These are phyloP conservation scores for Ectobius pallidus DNA, from an alignment of 2,888 invertebrate species.

Conservation along the genomic window DNA sequence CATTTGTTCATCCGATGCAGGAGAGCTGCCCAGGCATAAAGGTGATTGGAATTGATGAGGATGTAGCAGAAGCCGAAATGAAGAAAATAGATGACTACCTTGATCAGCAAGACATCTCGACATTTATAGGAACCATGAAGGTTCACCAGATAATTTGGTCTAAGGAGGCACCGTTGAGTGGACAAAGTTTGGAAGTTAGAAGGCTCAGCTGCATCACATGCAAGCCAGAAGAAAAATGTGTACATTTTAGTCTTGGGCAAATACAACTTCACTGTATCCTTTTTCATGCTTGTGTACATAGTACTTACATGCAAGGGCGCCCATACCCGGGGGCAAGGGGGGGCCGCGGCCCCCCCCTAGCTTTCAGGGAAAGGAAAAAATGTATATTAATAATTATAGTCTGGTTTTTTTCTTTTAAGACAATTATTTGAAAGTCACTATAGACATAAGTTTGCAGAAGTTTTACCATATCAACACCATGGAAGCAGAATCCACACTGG, in stretches of 20 bases:
- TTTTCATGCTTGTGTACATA: too few relatives aligned
- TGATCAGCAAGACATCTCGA: background rate
- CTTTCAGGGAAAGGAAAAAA: too few relatives aligned
- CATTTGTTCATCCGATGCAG: background rate
- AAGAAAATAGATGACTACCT: constrained; percentile 4
- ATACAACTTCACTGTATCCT: background rate
- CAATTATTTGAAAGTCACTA: too few relatives aligned
- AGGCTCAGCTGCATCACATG: background rate
- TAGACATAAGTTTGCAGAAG: too few relatives aligned
- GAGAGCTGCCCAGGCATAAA: background rate
- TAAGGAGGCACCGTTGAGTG: background rate
- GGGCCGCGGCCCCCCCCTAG: too few relatives aligned
- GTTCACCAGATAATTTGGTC: background rate
- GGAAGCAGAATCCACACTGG: too few relatives aligned
- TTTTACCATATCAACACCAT: too few relatives aligned
- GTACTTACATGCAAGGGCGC: too few relatives aligned
- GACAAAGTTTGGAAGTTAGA: background rate
- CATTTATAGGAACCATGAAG: background rate
- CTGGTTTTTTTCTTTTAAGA: too few relatives aligned
- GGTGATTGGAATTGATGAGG: background rate
- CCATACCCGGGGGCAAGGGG: too few relatives aligned
- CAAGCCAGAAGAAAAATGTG: background rate
- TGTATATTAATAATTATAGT: too few relatives aligned
- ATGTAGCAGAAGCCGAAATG: background rate
- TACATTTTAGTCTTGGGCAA: background rate